phyloP scores from a whole-genome alignment of 2,888 invertebrate species.

The Gisinianus flammeolus region DNA sequence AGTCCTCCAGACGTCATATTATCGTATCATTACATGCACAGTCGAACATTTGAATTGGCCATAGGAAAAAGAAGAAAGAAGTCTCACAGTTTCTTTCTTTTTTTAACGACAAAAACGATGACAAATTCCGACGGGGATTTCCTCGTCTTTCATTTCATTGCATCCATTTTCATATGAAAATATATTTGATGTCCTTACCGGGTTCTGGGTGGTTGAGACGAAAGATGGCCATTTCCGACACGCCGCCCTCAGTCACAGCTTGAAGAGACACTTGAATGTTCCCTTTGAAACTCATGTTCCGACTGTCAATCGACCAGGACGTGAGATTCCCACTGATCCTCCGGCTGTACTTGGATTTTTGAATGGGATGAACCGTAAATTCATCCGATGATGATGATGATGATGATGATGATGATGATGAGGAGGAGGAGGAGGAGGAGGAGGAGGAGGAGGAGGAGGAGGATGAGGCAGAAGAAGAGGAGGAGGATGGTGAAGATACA shows the following conservation, averaged over 20 bases:
- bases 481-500: no score
- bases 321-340: constrained; percentile 44
- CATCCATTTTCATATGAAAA: no score
- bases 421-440: no score
- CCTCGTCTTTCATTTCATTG: no score
- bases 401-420: no score
- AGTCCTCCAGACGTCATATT: no score
- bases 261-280: constrained; percentile 43
- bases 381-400: no score
- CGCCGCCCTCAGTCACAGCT: constrained; percentile 44
- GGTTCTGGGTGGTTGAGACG: background rate
- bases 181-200: background rate
- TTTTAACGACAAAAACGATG: background rate
- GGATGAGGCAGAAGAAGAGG: no score
- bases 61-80: no score
- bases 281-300: constrained; percentile 37
- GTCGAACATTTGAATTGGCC: background rate
- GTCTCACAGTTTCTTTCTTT: no score
- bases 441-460: no score
- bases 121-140: background rate
- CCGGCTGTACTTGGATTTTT: constrained; percentile 27
- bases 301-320: background rate
- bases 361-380: background rate
- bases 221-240: constrained; percentile 24
- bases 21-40: background rate